Percentiles rank a stretch among this genome's conserved stretches.
Conservation (phyloP, 1,140 invertebrate genomes). For the Brachionus sp. region DNA sequence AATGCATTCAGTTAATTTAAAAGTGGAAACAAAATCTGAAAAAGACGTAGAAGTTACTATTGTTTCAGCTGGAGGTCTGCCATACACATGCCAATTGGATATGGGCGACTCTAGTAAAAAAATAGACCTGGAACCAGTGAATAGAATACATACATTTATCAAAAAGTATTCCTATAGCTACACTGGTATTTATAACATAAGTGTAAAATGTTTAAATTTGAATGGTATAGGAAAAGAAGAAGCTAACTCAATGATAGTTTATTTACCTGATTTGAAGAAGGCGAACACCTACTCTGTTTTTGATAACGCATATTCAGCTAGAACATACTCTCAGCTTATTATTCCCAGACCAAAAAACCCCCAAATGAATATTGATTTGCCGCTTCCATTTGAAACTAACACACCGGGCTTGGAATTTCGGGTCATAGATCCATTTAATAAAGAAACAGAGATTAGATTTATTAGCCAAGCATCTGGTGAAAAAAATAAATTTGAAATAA, state of each 20-base stretch:
- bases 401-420: background rate
- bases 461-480: background rate
- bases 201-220: background rate
- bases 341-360: background rate
- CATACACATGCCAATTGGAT: background rate
- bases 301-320: background rate
- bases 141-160: background rate
- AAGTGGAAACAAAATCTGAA: background rate
- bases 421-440: background rate
- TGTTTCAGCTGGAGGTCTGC: background rate
- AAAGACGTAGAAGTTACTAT: background rate
- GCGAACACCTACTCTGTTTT: background rate
- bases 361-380: background rate
- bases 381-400: background rate
- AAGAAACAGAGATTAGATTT: background rate
- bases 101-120: background rate
- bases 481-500: background rate
- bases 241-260: background rate
- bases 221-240: background rate
- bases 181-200: conserved; percentile 15
- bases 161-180: background rate
- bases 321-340: background rate
- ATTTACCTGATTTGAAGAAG: background rate
- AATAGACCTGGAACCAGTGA: background rate
- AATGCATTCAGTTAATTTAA: conserved; percentile 7